phyloP scores from a whole-genome alignment of 2,113 vertebrate species.

The Nycticorax nycticorax region DNA sequence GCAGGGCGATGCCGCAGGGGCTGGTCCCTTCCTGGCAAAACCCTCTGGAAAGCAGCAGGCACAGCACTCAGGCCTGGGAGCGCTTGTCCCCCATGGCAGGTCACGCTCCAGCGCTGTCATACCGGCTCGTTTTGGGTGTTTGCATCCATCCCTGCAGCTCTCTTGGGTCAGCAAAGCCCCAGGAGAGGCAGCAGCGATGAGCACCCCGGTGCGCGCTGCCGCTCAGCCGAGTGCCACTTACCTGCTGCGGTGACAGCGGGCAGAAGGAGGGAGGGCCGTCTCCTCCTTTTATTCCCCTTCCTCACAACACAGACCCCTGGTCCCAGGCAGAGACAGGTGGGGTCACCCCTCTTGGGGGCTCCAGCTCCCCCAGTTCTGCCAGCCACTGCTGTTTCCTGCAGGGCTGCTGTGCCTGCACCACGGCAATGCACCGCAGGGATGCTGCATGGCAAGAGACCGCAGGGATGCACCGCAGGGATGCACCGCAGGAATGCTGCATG shows the following conservation, averaged over 20 bases:
- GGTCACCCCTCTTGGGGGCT: not conserved
- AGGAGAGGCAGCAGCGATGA: not conserved
- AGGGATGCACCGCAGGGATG: not conserved
- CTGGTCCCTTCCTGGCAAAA: not conserved
- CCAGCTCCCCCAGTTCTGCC: not conserved
- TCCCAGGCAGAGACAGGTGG: not conserved
- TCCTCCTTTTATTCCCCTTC: not conserved
- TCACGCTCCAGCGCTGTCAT: fast-evolving
- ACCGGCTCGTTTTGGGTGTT: not conserved
- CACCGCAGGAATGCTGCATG: not conserved
- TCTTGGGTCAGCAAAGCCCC: not conserved
- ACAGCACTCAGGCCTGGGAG: not conserved
- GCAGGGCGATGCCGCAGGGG: not conserved
- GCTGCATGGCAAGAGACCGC: not conserved
- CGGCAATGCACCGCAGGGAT: not conserved
- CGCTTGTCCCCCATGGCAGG: fast-evolving
- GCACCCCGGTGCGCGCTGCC: fast-evolving
- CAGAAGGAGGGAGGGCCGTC: not conserved
- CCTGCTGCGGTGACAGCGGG: not conserved
- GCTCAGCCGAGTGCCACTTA: fast-evolving
- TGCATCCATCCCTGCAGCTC: not conserved
- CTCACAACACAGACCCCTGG: not conserved
- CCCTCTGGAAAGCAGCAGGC: not conserved
- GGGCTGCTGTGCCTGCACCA: not conserved
- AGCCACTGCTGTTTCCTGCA: not conserved